These are phyloP conservation scores for Phalacrocorax pelagicus DNA, from an alignment of 2,113 vertebrate species.

Conservation along the genomic window DNA sequence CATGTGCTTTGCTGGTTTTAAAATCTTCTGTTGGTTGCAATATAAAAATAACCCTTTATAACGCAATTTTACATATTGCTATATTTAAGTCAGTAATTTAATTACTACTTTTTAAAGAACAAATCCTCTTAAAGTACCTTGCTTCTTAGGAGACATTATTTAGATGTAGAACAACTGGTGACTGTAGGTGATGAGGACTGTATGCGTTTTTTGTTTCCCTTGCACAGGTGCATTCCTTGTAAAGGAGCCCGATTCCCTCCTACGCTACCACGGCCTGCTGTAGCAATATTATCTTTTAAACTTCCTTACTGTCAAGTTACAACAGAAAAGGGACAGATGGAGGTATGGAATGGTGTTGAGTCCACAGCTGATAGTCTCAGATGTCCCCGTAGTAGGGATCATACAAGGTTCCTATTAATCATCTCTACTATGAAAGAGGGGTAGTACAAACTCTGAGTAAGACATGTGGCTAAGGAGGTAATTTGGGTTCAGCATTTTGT, in stretches of 20 bases:
- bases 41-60: neutral
- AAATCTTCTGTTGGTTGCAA: neutral
- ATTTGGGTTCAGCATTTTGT: neutral
- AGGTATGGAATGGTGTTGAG: slow-evolving; percentile 78
- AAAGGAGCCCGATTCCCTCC: slow-evolving; percentile 94
- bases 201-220: neutral
- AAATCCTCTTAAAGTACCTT: neutral
- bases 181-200: neutral
- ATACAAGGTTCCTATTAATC: neutral
- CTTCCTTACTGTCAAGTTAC: slow-evolving; percentile 89
- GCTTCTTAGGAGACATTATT: neutral
- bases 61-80: neutral
- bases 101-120: neutral
- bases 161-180: neutral
- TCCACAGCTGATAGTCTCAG: neutral
- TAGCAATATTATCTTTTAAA: slow-evolving; percentile 87
- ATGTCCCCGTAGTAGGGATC: neutral
- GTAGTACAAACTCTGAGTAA: neutral
- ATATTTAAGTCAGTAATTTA: neutral
- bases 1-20: neutral
- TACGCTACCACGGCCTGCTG: slow-evolving; percentile 91
- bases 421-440: neutral
- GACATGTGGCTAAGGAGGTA: neutral
- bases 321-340: slow-evolving; percentile 97
- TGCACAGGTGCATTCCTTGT: slow-evolving; percentile 92